Evolutionary conservation across 2,113 vertebrate species (phyloP), one percentile per base, ranked within the genome.

Genomic region (Ellobius talpinus): DNA sequence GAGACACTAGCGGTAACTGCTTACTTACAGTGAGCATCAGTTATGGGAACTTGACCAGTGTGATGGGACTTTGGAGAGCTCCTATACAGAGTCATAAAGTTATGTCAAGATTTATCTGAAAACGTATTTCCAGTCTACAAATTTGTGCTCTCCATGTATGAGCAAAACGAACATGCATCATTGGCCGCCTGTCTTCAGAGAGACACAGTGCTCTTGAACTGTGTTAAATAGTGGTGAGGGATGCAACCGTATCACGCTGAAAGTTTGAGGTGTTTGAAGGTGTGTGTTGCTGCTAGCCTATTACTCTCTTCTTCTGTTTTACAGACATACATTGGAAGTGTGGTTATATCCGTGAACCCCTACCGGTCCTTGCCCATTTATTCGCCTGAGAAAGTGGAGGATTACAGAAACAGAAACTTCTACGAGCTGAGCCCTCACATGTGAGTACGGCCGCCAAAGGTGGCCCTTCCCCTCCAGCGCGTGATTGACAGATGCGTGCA

Each of bases 361-460:
- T 99, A 99, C 98, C 99, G 99, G 94, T 95, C 99, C 45, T 98
- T 99, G 82, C 99, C 99, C 93, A 99, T 99, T 99, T 99, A 99
- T 98, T 99, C 99, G 24, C 99, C 99, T 16, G 99, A 99, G 82
- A 99, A 99, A 98, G 99, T 99, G 96, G 99, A 99, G 98, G 99
- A 99, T 96, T 99, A 99, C 97, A 99, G 99, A 97, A 99, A 99
- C 98, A 99, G 99, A 97, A 99, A 99, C 98, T 99, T 99, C 93
- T 99, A 99, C 93, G 99, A 99, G 96, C 99, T 99, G 96, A 99
- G 99, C 97, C 99, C 99, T 97, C 99, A 99, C 98, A 99, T 99
- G 99, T 99, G 98, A 99, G 99, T 99, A 98, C 47, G 5, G 9
- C 24, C 19, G 89, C 95, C 92, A 96, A 96, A 76, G 93, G 55